These are phyloP conservation scores for Ceyx melanurus DNA, from an alignment of 2,113 vertebrate genomes.

Conservation along the genomic window DNA sequence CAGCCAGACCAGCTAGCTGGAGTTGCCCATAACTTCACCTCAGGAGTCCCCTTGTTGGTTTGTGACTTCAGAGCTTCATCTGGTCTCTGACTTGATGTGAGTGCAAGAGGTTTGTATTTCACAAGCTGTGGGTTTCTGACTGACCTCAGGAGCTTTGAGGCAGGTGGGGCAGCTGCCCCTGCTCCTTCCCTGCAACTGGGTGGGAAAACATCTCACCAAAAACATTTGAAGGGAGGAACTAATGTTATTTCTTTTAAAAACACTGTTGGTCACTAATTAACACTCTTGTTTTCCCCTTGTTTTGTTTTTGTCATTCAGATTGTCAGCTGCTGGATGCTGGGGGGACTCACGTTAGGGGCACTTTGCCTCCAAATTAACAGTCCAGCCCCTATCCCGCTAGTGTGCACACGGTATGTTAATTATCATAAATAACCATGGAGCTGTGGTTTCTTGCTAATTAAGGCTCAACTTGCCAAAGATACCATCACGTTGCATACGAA, in stretches of 20 bases:
- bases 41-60: neutral
- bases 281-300: neutral
- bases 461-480: neutral
- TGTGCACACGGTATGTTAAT: neutral
- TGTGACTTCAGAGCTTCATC: neutral
- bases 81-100: neutral
- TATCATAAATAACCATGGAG: neutral
- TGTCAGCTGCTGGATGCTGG: neutral
- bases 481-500: neutral
- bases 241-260: neutral
- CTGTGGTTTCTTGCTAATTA: neutral
- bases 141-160: neutral
- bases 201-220: neutral
- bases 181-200: rapidly evolving
- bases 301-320: neutral
- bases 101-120: neutral
- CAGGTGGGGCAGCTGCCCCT: neutral
- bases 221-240: neutral
- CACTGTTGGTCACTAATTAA: neutral
- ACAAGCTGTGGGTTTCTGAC: neutral
- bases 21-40: neutral
- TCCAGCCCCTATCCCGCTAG: neutral
- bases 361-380: neutral
- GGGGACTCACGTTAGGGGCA: neutral
- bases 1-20: neutral